Conservation (phyloP, 2,113 vertebrate genomes). For the Nothoprocta perdicaria region DNA sequence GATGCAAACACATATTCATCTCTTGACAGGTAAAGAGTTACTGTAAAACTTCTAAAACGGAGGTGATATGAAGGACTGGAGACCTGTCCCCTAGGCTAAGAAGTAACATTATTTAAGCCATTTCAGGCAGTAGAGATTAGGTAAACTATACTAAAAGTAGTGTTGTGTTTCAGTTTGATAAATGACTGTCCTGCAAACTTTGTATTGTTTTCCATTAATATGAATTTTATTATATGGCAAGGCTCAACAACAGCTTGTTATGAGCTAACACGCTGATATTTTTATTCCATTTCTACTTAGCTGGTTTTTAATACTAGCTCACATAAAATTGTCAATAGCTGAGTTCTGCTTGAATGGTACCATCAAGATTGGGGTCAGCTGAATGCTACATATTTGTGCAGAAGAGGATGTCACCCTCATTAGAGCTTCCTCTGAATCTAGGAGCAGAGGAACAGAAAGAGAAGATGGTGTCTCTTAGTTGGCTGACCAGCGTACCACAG, state of each 20-base stretch:
- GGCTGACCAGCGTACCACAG: neutral
- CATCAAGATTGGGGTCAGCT: neutral
- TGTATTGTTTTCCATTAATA: conserved; percentile 43
- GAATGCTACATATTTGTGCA: neutral
- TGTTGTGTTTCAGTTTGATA: neutral
- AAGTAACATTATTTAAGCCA: conserved; percentile 19
- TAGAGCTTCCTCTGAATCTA: neutral
- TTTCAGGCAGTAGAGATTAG: conserved; percentile 3
- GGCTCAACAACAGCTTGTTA: neutral
- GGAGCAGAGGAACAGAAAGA: neutral
- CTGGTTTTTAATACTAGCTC: conserved; percentile 25
- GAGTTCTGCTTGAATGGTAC: neutral
- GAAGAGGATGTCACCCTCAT: neutral
- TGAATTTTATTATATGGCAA: conserved; percentile 26
- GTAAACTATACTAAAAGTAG: neutral
- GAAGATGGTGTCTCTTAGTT: neutral
- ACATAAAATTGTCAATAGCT: neutral
- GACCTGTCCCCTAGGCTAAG: neutral
- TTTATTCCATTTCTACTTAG: conserved; percentile 17
- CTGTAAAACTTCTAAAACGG: neutral
- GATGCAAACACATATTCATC: neutral
- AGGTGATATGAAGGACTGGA: neutral
- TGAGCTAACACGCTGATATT: conserved; percentile 23
- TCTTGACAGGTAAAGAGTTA: neutral
- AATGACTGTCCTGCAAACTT: conserved; percentile 4